Evolutionary conservation across 2,888 invertebrate genomes (phyloP), one percentile per base, ranked within the genome.

Genomic region (Leuctra nigra): DNA sequence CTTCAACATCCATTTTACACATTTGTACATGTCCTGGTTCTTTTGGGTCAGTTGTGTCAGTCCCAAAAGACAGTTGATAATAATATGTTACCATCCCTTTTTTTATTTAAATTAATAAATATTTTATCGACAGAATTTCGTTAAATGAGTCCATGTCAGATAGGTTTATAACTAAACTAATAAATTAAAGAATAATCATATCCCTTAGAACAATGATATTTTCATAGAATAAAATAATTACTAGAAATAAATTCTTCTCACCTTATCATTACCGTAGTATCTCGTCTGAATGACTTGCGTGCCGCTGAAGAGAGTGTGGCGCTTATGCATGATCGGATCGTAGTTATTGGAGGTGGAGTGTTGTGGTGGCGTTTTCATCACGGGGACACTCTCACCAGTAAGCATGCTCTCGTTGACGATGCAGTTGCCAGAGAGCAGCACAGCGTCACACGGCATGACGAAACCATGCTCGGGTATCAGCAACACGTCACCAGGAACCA

Each of bases 401-500:
- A 96, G 80, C 88, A 94, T 92, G 68, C 91, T 90, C 73, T 96
- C 95, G 69, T 95, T 93, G 57, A 96, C 91, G 64, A 95, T 91
- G 67, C 91, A 92, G 38, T 86, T 86, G 41, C 95, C 95, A 20
- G 86, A 83, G 22, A 94, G 75, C 24, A 96, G 75, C 61, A 92
- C 83, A 9, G 91, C 92, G 70, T 96, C 95, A 72, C 87, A 87
- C 1, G 84, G 81, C 77, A 90, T 83, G 13, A 83, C 75, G 67
- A 87, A 88, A 50, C 91, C 90, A 64, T 84, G 79, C 3, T 83
- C 77, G 1, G 94, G 92, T 61, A 95, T 78, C 60, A 87, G 82
- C 48, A 93, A 78, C 44, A 93, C 77, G 69, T 93, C 92, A 11
- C 93, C 92, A 0, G 93, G 94, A 2, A 94, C 94, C 35, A 95